These are phyloP conservation scores for Gadopsis marmoratus DNA, from an alignment of 2,797 vertebrate species.

Conservation along the genomic window DNA sequence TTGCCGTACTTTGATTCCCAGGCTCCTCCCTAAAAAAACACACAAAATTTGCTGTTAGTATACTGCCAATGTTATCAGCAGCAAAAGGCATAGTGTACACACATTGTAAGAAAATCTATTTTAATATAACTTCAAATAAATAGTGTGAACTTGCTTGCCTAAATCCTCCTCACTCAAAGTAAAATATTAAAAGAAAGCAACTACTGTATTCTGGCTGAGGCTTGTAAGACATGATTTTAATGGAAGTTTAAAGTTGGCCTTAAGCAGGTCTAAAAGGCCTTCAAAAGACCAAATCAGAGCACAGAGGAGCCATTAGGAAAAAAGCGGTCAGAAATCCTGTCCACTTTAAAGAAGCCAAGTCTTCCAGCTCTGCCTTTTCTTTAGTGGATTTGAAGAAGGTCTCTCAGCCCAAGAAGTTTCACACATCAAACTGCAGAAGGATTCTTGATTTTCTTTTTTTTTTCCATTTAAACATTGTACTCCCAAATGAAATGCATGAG, in stretches of 20 bases:
- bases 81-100: neutral
- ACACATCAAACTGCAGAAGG: constrained; percentile 6
- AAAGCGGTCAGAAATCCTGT: constrained; percentile 47
- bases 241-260: constrained; percentile 17
- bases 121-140: neutral
- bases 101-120: neutral
- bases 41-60: neutral
- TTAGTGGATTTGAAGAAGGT: constrained; percentile 28
- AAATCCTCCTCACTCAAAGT: neutral
- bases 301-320: constrained; percentile 36
- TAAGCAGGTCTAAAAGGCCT: constrained; percentile 24
- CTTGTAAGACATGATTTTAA: neutral
- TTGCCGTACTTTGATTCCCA: neutral
- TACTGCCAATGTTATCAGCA: neutral
- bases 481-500: constrained; percentile 19
- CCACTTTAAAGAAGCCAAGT: constrained; percentile 41
- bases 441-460: neutral
- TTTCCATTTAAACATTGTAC: constrained; percentile 8
- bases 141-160: neutral
- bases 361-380: constrained; percentile 36
- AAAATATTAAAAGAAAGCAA: neutral
- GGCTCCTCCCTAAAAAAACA: neutral
- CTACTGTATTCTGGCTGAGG: neutral
- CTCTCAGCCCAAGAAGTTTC: constrained; percentile 34
- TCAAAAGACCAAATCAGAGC: constrained; percentile 46